Conservation (phyloP, 2,888 invertebrate genomes). For the Notodonta dromedarius region DNA sequence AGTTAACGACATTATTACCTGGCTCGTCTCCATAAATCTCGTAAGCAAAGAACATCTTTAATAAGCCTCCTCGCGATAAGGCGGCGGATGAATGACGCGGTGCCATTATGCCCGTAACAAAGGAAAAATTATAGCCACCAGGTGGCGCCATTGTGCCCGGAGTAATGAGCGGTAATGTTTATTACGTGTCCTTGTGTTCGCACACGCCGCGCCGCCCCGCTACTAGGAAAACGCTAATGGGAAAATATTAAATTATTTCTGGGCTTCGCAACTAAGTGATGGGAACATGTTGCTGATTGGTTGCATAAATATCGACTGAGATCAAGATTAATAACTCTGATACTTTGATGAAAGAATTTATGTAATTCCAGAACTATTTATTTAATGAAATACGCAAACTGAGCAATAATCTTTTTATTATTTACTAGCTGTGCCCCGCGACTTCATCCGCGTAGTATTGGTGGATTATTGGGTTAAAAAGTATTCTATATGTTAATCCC, state of each 20-base stretch:
- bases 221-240: background rate
- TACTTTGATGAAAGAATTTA: background rate
- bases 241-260: conserved; percentile 2
- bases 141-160: conserved; percentile 26
- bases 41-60: conserved; percentile 19
- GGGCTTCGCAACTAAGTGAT: background rate
- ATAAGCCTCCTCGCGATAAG: conserved; percentile 22
- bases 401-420: too few relatives aligned
- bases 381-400: too few relatives aligned
- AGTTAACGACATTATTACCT: background rate
- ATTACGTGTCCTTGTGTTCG: conserved; percentile 9
- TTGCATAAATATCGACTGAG: background rate
- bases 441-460: too few relatives aligned
- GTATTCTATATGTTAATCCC: too few relatives aligned
- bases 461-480: too few relatives aligned
- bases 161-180: conserved; percentile 37
- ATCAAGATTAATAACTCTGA: background rate
- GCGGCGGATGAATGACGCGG: conserved; percentile 20
- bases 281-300: background rate
- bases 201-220: background rate
- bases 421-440: too few relatives aligned
- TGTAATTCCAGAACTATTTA: too few relatives aligned
- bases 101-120: conserved; percentile 29
- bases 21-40: background rate
- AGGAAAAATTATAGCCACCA: conserved; percentile 32